Conservation (phyloP, 2,797 vertebrate species). For the Notoglanidium macrostoma region DNA sequence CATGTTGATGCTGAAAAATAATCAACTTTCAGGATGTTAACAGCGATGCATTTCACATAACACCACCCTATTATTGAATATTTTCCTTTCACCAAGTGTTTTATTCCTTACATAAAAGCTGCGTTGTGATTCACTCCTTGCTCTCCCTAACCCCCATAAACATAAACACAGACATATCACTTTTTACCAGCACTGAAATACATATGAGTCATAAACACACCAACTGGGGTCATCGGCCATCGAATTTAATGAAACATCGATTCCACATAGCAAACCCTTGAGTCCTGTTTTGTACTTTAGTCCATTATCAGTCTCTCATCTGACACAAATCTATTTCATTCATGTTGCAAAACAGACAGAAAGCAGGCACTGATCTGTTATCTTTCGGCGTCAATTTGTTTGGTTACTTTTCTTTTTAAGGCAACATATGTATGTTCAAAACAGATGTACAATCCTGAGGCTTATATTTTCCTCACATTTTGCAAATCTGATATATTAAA, state of each 20-base stretch:
- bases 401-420: not conserved
- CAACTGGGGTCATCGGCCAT: too few relatives aligned
- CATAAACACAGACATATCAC: not conserved
- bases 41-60: not conserved
- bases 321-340: not conserved
- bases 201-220: not conserved
- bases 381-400: not conserved
- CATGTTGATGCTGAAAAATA: not conserved
- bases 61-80: not conserved
- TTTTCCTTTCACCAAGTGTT: not conserved
- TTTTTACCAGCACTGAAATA: not conserved
- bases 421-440: not conserved
- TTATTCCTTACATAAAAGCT: not conserved
- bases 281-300: not conserved
- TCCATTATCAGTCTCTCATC: conserved; percentile 10
- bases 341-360: conserved; percentile 1
- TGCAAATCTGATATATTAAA: not conserved
- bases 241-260: not conserved
- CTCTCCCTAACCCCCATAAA: not conserved
- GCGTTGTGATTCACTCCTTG: not conserved
- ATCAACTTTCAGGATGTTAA: not conserved
- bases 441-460: not conserved
- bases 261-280: not conserved
- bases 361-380: not conserved
- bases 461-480: too few relatives aligned